Percentiles rank a stretch among this genome's conserved stretches.
Evolutionary conservation across 2,888 invertebrate genomes (phyloP).

Genomic region (Archips crataeganus): DNA sequence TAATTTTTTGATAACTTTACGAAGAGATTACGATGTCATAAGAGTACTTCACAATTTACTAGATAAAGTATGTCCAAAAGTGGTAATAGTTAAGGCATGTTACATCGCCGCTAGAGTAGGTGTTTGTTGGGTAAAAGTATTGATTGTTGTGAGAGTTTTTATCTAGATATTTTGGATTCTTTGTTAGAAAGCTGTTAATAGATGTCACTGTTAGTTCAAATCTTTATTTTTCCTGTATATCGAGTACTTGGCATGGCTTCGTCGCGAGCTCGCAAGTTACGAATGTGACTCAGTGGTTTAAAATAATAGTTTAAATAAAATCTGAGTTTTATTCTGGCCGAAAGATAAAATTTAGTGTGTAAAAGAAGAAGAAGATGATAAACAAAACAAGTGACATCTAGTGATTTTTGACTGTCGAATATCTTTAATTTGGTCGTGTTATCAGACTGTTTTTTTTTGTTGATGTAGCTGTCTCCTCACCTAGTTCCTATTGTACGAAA

Average conservation of each 20-base stretch:
- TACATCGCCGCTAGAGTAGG: background rate
- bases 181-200: background rate
- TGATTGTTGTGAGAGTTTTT: constrained; percentile 20
- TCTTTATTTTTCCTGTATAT: background rate
- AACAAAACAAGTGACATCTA: background rate
- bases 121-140: constrained; percentile 6
- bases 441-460: background rate
- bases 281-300: background rate
- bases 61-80: background rate
- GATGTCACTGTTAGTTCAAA: background rate
- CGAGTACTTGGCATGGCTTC: background rate
- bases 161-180: background rate
- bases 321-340: background rate
- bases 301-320: background rate
- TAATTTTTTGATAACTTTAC: constrained; percentile 6
- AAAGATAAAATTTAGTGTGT: background rate
- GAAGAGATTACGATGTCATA: background rate
- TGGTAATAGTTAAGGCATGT: background rate
- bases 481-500: background rate
- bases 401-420: background rate
- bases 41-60: background rate
- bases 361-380: background rate
- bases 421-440: background rate
- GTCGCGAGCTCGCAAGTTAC: background rate
- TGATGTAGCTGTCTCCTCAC: too few relatives aligned